Evolutionary conservation across 1,140 invertebrate species (phyloP), one percentile per base, ranked within the genome.

Genomic region (Drosophila lini): DNA sequence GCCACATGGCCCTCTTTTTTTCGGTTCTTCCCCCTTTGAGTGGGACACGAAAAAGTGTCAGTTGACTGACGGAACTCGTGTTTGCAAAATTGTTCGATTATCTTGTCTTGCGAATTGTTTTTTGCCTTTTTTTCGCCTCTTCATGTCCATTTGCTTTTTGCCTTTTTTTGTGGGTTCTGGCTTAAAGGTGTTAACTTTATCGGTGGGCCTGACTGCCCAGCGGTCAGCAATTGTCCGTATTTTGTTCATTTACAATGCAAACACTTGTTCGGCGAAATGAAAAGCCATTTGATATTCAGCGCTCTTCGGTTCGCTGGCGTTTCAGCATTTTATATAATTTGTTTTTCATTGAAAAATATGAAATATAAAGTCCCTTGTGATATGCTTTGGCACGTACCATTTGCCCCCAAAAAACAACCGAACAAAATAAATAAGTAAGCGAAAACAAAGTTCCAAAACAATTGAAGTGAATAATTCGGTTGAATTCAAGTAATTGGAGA

Each of bases 161-260:
- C 70, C 68, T 55, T 77, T 76, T 47, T 55, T 52, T 59, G 70
- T 77, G 69, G 76, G 74, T 53, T 73, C 75, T 44, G 80, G 84
- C 83, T 86, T 80, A 78, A 86, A 89, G 83, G 83, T 86, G 76
- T 86, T 86, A 86, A 83, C 83, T 86, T 86, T 88, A 86, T 89
- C 83, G 63, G 48, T 62, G 19, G 48, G 52, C 67, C 32, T 38
- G 47, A 22, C 45, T 19, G 38, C 10, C 28, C 57, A 25, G 16
- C 48, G 79, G 67, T 77, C 78, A 76, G 58, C 74, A 59, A 42
- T 65, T 61, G 64, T 74, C 40, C 40, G 56, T 42, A 42, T 61
- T 83, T 75, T 55, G 22, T 71, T 52, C 58, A 38, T 36, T 62
- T 70, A 81, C 44, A 80, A 75, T 82, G 69, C 83, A 81, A 85